phyloP scores from a whole-genome alignment of 23 tunicate genomes.

The Trididemnum nubilum region DNA sequence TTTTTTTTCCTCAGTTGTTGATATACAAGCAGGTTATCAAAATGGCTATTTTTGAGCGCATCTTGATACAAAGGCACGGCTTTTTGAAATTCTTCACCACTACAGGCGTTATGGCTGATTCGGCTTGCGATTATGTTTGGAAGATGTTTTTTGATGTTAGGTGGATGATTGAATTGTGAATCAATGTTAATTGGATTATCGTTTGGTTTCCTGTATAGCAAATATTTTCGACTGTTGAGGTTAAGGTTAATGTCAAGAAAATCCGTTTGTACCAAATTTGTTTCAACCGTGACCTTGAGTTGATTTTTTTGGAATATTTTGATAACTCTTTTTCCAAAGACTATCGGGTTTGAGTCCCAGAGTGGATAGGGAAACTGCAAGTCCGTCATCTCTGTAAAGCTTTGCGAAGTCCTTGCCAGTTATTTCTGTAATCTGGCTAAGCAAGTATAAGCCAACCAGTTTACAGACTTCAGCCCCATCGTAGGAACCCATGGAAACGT shows the following conservation, averaged over 20 bases:
- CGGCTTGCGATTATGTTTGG: neutral
- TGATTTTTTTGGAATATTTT: neutral
- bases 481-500: neutral
- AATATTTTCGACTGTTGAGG: neutral
- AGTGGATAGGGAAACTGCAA: neutral
- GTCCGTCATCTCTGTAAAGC: conserved; percentile 2
- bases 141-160: neutral
- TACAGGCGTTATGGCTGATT: neutral
- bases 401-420: neutral
- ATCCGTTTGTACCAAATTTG: conserved; percentile 7
- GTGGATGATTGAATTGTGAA: neutral
- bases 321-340: neutral
- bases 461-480: neutral
- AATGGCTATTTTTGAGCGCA: neutral
- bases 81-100: neutral
- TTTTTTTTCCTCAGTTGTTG: neutral
- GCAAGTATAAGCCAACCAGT: neutral
- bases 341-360: neutral
- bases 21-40: neutral
- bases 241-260: neutral
- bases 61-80: neutral
- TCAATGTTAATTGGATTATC: neutral
- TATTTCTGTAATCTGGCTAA: neutral
- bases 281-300: neutral
- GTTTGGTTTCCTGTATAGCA: conserved; percentile 18